Evolutionary conservation across 2,888 invertebrate species (phyloP).

Genomic region (Apamea sordens): DNA sequence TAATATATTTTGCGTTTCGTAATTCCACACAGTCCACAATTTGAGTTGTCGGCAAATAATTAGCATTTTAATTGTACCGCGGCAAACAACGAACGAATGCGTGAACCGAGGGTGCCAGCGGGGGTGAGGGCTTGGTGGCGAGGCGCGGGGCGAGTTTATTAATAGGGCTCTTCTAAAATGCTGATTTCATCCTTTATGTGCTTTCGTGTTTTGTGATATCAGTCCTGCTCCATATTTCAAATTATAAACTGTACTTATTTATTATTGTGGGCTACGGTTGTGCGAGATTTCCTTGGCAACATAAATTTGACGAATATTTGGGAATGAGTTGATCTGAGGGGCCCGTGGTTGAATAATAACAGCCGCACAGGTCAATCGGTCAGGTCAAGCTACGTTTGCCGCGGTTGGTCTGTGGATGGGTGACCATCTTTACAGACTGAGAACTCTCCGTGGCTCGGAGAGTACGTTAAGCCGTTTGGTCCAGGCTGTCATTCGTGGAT

Average conservation of each 20-base stretch:
- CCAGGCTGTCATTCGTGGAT: too few species aligned
- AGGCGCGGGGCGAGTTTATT: conserved; percentile 57
- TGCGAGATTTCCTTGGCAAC: conserved; percentile 3
- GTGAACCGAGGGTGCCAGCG: conserved; percentile 57
- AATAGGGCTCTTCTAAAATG: conserved; percentile 69
- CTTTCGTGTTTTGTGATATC: conserved; percentile 65
- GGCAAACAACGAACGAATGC: conserved; percentile 73
- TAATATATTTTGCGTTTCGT: conserved; percentile 65
- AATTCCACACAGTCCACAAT: conserved; percentile 71
- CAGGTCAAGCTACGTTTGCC: too few species aligned
- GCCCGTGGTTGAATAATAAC: too few species aligned
- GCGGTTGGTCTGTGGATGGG: too few species aligned
- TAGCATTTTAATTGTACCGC: conserved; percentile 84
- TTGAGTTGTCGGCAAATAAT: conserved; percentile 82
- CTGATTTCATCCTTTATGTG: conserved; percentile 70
- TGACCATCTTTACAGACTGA: too few species aligned
- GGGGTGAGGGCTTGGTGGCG: conserved; percentile 41
- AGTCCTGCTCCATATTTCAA: conserved; percentile 50
- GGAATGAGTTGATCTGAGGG: too few species aligned
- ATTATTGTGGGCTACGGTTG: conserved; percentile 1
- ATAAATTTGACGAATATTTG: not conserved
- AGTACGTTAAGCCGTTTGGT: too few species aligned
- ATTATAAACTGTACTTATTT: conserved; percentile 39
- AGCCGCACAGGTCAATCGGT: too few species aligned
- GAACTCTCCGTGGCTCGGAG: too few species aligned